These are phyloP conservation scores for Orchesellides sinensis DNA, from an alignment of 2,888 invertebrate species.

Conservation along the genomic window DNA sequence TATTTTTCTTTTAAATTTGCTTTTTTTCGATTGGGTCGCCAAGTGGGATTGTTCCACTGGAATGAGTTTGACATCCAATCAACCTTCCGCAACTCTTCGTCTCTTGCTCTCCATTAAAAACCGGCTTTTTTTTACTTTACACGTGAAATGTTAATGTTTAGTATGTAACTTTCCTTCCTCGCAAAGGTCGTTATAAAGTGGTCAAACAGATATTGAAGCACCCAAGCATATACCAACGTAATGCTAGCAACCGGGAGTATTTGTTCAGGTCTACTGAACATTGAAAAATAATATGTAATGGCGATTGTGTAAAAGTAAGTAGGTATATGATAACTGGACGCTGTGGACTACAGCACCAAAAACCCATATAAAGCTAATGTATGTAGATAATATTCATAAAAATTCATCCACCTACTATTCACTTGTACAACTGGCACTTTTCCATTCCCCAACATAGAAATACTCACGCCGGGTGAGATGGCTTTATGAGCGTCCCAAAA, in stretches of 20 bases:
- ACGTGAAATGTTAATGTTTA: slow-evolving; percentile 11
- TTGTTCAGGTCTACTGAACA: background rate
- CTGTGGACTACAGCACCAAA: too few relatives aligned
- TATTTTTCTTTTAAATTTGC: too few relatives aligned
- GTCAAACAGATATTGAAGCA: background rate
- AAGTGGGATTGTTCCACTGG: slow-evolving; percentile 34
- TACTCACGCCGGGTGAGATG: too few relatives aligned
- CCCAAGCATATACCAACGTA: background rate
- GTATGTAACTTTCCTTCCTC: background rate
- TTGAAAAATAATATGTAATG: background rate
- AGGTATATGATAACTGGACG: background rate
- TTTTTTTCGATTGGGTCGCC: slow-evolving; percentile 10
- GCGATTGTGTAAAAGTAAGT: background rate
- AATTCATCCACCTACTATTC: background rate
- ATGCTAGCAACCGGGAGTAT: background rate
- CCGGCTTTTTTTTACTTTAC: slow-evolving; percentile 30
- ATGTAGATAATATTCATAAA: background rate
- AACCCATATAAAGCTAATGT: too few relatives aligned
- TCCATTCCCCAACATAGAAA: background rate
- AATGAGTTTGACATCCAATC: slow-evolving; percentile 34
- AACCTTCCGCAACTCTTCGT: slow-evolving; percentile 21
- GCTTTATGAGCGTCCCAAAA: background rate
- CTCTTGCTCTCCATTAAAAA: background rate
- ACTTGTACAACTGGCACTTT: background rate
- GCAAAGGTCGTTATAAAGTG: background rate